A percentile compares a stretch with the other conserved stretches of the same genome.
Evolutionary conservation across 2,797 vertebrate species (phyloP).

Genomic region (Protonibea diacanthus): DNA sequence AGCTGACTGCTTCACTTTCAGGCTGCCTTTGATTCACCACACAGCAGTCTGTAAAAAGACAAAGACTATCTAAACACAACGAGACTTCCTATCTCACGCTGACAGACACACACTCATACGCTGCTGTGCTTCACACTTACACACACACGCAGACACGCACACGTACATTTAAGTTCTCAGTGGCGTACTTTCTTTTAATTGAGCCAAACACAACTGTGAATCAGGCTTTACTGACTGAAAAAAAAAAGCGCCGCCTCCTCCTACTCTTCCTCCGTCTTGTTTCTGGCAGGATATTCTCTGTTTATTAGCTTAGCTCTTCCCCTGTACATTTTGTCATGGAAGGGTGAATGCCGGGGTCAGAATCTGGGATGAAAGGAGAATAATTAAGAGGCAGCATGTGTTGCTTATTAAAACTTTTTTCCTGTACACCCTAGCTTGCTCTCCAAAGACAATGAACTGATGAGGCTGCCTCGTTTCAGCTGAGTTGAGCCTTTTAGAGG

Average conservation of each 20-base stretch:
- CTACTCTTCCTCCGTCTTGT: background rate
- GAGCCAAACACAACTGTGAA: constrained; percentile 34
- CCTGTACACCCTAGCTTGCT: background rate
- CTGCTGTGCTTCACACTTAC: background rate
- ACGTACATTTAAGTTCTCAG: background rate
- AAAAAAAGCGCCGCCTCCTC: background rate
- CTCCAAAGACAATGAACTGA: constrained; percentile 1
- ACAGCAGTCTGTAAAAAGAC: constrained; percentile 23
- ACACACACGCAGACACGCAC: constrained; percentile 6
- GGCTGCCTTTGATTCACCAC: constrained; percentile 39
- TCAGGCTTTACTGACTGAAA: constrained; percentile 5
- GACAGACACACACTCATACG: constrained; percentile 6
- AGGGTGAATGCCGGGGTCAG: constrained; percentile 7
- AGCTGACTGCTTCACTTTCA: constrained; percentile 2
- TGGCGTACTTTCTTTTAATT: constrained; percentile 1
- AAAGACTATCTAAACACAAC: constrained; percentile 40
- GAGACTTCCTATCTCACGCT: constrained; percentile 24
- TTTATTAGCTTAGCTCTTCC: constrained; percentile 57
- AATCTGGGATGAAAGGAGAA: constrained; percentile 35
- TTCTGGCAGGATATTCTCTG: constrained; percentile 47
- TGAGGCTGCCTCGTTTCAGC: background rate
- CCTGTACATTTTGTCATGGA: constrained; percentile 30
- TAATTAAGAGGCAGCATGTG: constrained; percentile 27
- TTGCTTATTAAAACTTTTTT: background rate
- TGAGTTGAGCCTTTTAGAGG: background rate